These are phyloP conservation scores for Pipistrellus pygmaeus DNA, from an alignment of 2,797 vertebrate species.

Conservation along the genomic window DNA sequence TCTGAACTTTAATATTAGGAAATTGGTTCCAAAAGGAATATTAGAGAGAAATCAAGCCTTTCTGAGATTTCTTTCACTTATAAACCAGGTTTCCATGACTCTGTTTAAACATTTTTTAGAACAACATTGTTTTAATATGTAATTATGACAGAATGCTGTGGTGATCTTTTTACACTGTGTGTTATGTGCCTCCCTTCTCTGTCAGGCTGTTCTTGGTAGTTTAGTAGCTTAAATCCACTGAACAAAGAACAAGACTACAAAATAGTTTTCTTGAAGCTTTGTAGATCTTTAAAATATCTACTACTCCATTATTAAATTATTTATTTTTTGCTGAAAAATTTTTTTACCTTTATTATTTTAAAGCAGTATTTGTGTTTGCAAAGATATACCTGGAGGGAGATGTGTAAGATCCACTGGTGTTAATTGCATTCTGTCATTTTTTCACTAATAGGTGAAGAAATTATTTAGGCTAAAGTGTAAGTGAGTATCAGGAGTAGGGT, in stretches of 20 bases:
- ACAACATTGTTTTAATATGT: not conserved
- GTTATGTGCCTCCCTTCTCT: not conserved
- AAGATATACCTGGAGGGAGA: not conserved
- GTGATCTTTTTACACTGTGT: not conserved
- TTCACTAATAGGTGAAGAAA: conserved; percentile 35
- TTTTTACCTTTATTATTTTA: conserved; percentile 47
- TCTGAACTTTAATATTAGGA: not conserved
- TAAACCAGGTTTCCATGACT: not conserved
- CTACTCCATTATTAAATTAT: not conserved
- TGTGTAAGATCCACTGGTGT: not conserved
- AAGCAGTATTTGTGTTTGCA: not conserved
- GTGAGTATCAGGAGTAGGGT: not conserved
- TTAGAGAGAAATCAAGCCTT: not conserved
- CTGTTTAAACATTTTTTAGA: not conserved
- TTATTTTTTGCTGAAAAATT: conserved; percentile 16
- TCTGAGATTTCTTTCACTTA: not conserved
- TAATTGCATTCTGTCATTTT: conserved; percentile 53
- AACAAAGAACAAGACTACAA: not conserved
- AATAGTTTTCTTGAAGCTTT: not conserved
- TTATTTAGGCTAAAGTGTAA: conserved; percentile 39
- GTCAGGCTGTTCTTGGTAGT: not conserved
- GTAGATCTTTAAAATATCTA: not conserved
- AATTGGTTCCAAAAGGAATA: conserved; percentile 26
- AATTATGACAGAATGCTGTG: not conserved
- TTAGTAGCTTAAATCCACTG: not conserved